A percentile compares a stretch with the other conserved stretches of the same genome.
Conservation (phyloP, 2,113 vertebrate genomes). For the Stictonetta naevosa region DNA sequence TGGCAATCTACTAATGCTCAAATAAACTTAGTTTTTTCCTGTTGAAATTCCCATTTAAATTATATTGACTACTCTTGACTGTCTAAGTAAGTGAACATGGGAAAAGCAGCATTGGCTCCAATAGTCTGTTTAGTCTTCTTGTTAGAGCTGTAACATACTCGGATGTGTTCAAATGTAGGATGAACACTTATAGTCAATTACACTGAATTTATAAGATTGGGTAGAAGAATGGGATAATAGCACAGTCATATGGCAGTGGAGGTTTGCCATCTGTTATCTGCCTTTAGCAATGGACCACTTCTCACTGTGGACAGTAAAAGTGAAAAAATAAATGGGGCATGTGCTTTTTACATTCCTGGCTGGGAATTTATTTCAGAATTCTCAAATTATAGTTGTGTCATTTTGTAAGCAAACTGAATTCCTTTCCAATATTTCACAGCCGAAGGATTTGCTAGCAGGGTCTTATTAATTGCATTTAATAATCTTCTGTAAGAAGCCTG, state of each 20-base stretch:
- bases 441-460: not conserved
- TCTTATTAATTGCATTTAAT: constrained; percentile 34
- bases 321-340: not conserved
- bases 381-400: not conserved
- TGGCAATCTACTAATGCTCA: not conserved
- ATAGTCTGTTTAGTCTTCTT: not conserved
- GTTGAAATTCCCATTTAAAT: not conserved
- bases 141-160: not conserved
- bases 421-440: not conserved
- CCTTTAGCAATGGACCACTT: constrained; percentile 37
- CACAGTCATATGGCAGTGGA: constrained; percentile 45
- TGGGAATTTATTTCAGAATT: not conserved
- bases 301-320: not conserved
- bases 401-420: not conserved
- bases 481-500: not conserved
- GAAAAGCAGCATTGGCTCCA: not conserved
- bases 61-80: not conserved
- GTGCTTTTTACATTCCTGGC: not conserved
- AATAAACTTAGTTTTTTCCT: not conserved
- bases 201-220: constrained; percentile 47
- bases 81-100: not conserved
- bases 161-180: not conserved
- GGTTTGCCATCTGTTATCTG: constrained; percentile 46
- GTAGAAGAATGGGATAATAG: constrained; percentile 36
- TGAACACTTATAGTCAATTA: constrained; percentile 49